Base-by-base conservation (phyloP, 2,113 vertebrate genomes). In the Cisticola juncidis region DNA sequence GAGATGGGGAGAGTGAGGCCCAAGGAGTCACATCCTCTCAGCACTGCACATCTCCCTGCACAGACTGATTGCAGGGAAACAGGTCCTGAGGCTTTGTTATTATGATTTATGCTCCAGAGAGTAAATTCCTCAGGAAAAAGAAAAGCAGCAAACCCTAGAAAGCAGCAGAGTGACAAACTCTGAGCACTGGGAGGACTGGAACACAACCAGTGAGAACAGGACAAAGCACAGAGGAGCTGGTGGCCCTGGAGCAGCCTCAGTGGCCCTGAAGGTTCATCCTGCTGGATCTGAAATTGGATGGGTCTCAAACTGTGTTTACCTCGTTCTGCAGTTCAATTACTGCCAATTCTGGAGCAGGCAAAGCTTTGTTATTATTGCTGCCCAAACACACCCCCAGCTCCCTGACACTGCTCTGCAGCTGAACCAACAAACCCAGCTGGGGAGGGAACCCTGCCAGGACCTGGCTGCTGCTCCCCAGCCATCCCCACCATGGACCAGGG, bases 171-270 rank as follows among this genome's bases (percentile, higher is more conserved):
- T 18, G 68, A 50, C n/a, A 60, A 65, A 10, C 0, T 0, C 0
- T 12, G 81, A n/a, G 77, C 1, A 9, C 60, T 6, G 60, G 0
- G 4, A 15, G 24, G 42, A 2, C 35, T 23, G 71, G 79, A 29
- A 9, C 2, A n/a, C 10, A 18, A 16, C 20, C 56, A 50, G 64
- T 0, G 17, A 57, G 35, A 28, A 16, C 2, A 12, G 53, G 65
- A 35, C 18, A 21, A 20, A 51, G 12, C 3, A 2, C 61, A 4
- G 69, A 9, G 0, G 5, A 23, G 60, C 45, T 50, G 61, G 50
- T 2, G 44, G 80, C 57, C 47, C 31, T 44, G 71, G 56, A 66
- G 64, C 81, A 51, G 61, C 86, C 71, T 28, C n/a, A 0, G 2
- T 0, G 45, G 18, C 76, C 21, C 42, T 13, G 16, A 40, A 9